A percentile compares a stretch with the other conserved stretches of the same genome.
phyloP scores from a whole-genome alignment of 2,888 invertebrate species.

The Eulithis prunata region DNA sequence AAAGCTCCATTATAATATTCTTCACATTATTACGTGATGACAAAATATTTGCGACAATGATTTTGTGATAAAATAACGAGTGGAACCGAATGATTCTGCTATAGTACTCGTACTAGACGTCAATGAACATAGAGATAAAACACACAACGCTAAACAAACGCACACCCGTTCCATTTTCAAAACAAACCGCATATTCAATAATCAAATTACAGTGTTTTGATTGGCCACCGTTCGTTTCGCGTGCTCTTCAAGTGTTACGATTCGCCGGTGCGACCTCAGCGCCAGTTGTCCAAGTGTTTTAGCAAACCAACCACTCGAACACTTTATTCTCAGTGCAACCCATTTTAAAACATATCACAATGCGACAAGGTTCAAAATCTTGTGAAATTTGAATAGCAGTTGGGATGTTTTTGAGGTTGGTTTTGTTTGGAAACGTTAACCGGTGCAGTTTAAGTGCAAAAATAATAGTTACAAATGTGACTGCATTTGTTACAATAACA shows the following conservation, averaged over 20 bases:
- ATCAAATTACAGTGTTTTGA: conserved; percentile 79
- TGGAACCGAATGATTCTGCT: too few species aligned
- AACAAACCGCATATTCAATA: conserved; percentile 63
- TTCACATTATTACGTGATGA: too few species aligned
- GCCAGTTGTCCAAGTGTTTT: conserved; percentile 78
- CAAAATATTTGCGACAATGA: too few species aligned
- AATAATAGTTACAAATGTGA: conserved; percentile 72
- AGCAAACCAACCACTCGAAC: conserved; percentile 57
- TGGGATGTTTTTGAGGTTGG: conserved; percentile 7
- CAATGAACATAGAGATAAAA: conserved; percentile 1
- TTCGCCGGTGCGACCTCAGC: conserved; percentile 69
- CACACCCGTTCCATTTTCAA: conserved; percentile 58
- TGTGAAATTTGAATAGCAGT: conserved; percentile 7
- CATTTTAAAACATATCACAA: conserved; percentile 30
- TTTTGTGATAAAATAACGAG: too few species aligned
- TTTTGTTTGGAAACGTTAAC: conserved; percentile 55
- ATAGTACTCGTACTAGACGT: too few species aligned
- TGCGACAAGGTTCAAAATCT: conserved; percentile 40
- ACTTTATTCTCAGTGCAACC: conserved; percentile 31
- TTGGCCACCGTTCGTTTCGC: conserved; percentile 68
- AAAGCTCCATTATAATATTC: too few species aligned
- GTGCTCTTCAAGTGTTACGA: conserved; percentile 73
- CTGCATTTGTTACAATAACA: conserved; percentile 74
- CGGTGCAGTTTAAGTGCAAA: conserved; percentile 71
- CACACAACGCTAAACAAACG: conserved; percentile 14